phyloP scores from a whole-genome alignment of 2,888 invertebrate species.

The Nomada lathburiana region DNA sequence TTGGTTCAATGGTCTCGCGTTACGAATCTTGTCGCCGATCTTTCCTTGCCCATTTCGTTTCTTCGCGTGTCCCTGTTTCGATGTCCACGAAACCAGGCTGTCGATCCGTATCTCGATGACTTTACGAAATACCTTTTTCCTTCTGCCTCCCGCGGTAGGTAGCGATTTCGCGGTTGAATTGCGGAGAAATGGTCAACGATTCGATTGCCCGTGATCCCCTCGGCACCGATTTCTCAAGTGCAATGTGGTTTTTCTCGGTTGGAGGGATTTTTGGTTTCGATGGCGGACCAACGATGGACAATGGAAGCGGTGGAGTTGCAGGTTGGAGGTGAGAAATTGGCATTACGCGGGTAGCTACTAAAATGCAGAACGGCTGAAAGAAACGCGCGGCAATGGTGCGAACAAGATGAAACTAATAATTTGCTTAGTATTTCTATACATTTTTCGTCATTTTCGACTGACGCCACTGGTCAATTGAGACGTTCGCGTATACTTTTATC shows the following conservation, averaged over 20 bases:
- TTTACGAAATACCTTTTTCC: not conserved
- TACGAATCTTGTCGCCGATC: not conserved
- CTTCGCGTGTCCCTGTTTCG: not conserved
- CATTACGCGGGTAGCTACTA: too few species aligned
- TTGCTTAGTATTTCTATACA: too few species aligned
- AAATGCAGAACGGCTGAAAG: not conserved
- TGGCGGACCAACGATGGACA: not conserved
- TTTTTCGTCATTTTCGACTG: too few species aligned
- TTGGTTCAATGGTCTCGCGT: constrained; percentile 7
- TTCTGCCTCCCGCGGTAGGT: not conserved
- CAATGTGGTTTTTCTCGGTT: not conserved
- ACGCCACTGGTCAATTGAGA: too few species aligned
- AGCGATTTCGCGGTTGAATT: constrained; percentile 16
- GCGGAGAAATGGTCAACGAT: not conserved
- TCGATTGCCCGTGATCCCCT: not conserved
- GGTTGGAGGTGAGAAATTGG: not conserved
- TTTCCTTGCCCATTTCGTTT: not conserved
- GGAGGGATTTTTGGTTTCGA: not conserved
- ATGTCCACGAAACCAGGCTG: constrained; percentile 3
- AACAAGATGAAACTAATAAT: too few species aligned
- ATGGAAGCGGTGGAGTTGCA: not conserved
- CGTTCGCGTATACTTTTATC: not conserved
- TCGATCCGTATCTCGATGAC: constrained; percentile 12
- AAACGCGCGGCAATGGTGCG: too few species aligned
- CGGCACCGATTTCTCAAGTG: not conserved